Conservation (phyloP, 37 sponge, comb jelly and placozoan genomes). For the Hexactinellida sp. region DNA sequence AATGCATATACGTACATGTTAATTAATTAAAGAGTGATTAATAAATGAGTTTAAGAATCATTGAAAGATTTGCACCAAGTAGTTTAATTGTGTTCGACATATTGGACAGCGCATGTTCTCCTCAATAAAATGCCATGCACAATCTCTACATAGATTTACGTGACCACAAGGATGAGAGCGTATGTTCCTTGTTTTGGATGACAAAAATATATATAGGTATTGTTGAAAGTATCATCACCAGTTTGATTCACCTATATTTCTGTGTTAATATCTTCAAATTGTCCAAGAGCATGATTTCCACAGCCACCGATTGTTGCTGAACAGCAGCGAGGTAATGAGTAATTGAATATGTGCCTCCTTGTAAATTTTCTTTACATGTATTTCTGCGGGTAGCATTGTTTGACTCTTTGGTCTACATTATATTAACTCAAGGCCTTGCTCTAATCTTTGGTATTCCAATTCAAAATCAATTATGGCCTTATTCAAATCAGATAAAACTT, state of each 20-base stretch:
- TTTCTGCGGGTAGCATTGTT: background rate
- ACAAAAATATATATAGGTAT: background rate
- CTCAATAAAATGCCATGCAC: slow-evolving; percentile 1
- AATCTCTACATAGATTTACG: slow-evolving; percentile 12
- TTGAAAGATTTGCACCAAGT: slow-evolving; percentile 10
- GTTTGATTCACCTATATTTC: slow-evolving; percentile 4
- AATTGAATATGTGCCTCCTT: background rate
- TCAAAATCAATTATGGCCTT: slow-evolving; percentile 10
- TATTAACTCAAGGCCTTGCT: slow-evolving; percentile 12
- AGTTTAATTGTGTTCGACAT: background rate
- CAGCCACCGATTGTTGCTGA: too few relatives aligned
- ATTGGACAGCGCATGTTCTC: slow-evolving; percentile 13
- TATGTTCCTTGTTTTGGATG: background rate
- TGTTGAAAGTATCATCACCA: background rate
- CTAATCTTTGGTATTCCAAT: slow-evolving; percentile 18
- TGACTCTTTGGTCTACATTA: background rate
- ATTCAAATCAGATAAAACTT: slow-evolving; percentile 14
- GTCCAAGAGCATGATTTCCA: too few relatives aligned
- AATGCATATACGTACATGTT: background rate
- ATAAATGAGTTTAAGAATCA: slow-evolving; percentile 11
- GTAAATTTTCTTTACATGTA: background rate
- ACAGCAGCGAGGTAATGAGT: background rate
- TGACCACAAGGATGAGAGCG: slow-evolving; percentile 16
- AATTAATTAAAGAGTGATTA: background rate
- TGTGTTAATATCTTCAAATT: background rate